Conservation (phyloP, 2,888 invertebrate genomes). For the Rhagophthalmus giganteus region DNA sequence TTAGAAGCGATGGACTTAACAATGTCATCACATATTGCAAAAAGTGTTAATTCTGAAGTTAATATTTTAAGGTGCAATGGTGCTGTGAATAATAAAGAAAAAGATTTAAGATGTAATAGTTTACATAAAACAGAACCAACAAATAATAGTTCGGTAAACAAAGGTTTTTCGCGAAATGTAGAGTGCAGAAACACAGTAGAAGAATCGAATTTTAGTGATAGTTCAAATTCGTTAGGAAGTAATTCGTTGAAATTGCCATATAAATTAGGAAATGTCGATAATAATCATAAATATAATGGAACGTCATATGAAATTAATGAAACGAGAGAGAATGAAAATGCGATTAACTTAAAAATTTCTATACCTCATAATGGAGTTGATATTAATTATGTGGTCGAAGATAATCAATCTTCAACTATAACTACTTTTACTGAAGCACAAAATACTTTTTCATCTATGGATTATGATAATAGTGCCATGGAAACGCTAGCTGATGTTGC, state of each 20-base stretch:
- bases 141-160: not conserved
- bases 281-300: conserved; percentile 40
- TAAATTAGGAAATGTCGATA: conserved; percentile 4
- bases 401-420: conserved; percentile 17
- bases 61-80: conserved; percentile 12
- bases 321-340: conserved; percentile 10
- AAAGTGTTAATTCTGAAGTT: conserved; percentile 7
- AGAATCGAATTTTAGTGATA: conserved; percentile 4
- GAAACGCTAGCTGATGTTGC: conserved; percentile 55
- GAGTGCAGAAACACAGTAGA: conserved; percentile 2
- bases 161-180: not conserved
- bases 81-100: conserved; percentile 3
- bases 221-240: not conserved
- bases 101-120: not conserved
- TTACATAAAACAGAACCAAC: not conserved
- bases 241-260: conserved; percentile 1
- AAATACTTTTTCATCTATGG: conserved; percentile 28
- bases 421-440: conserved; percentile 22
- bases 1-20: conserved; percentile 52
- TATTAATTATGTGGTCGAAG: conserved; percentile 32
- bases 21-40: conserved; percentile 16
- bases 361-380: conserved; percentile 14
- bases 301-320: conserved; percentile 1
- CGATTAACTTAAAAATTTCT: conserved; percentile 18
- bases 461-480: conserved; percentile 55